Conservation (phyloP, 2,113 vertebrate genomes). For the Psephotus haematonotus region DNA sequence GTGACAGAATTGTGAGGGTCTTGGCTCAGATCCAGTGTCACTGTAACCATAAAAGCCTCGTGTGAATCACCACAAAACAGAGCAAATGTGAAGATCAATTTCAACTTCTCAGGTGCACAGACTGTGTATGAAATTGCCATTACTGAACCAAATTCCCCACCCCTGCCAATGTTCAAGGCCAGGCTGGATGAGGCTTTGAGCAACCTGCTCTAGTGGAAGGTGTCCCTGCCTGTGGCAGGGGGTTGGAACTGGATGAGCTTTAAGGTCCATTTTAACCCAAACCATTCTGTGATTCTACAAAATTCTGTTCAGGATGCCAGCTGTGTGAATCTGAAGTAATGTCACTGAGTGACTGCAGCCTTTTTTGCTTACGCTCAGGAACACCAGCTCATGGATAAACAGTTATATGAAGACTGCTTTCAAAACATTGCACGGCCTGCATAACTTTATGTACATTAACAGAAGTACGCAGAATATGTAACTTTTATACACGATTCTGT, state of each 20-base stretch:
- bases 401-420: background rate
- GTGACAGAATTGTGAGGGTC: background rate
- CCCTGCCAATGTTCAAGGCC: background rate
- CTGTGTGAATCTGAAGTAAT: background rate
- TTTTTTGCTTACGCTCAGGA: background rate
- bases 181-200: background rate
- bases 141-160: background rate
- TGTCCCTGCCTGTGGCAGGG: background rate
- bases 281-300: background rate
- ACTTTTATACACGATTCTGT: background rate
- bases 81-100: background rate
- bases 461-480: background rate
- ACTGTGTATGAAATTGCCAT: background rate
- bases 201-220: background rate
- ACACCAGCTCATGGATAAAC: background rate
- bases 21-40: background rate
- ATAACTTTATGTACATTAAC: background rate
- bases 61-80: rapidly evolving
- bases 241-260: background rate
- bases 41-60: background rate
- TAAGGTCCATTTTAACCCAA: background rate
- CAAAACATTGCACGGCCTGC: background rate
- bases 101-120: background rate
- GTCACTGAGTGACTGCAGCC: background rate
- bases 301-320: background rate